A percentile compares a stretch with the other conserved stretches of the same genome.
Evolutionary conservation across 1,140 invertebrate genomes (phyloP).

Genomic region (Anadara kagoshimensis): DNA sequence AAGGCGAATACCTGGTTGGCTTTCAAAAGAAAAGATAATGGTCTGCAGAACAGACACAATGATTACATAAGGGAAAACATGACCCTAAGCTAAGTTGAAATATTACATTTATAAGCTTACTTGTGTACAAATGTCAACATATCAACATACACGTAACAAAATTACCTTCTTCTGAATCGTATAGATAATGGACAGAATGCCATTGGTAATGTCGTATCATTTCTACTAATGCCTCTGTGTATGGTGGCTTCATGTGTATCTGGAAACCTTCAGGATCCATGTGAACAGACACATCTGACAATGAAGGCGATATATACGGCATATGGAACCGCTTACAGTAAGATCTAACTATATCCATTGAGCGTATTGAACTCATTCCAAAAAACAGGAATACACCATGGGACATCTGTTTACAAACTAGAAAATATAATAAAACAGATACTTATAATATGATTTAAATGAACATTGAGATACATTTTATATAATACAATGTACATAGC

Average conservation of each 20-base stretch:
- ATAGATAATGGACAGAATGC: slow-evolving; percentile 94
- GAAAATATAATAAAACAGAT: slow-evolving; percentile 66
- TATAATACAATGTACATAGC: no score
- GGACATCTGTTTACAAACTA: slow-evolving; percentile 95
- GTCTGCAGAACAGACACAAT: no score
- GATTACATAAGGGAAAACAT: no score
- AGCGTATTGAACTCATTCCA: slow-evolving; percentile 91
- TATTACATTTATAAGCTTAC: no score
- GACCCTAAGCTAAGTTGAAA: no score
- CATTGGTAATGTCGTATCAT: slow-evolving; percentile 92
- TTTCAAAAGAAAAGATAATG: no score
- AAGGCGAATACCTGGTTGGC: no score
- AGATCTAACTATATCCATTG: slow-evolving; percentile 94
- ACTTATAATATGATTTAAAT: no score
- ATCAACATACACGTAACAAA: no score
- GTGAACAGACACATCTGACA: slow-evolving; percentile 11
- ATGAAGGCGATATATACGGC: slow-evolving; percentile 85
- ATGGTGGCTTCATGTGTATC: slow-evolving; percentile 88
- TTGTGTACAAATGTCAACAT: no score
- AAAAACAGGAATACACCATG: slow-evolving; percentile 92
- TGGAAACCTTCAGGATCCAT: slow-evolving; percentile 36
- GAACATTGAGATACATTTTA: no score
- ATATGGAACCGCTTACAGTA: slow-evolving; percentile 97
- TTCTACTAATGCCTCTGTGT: slow-evolving; percentile 93
- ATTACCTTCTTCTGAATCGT: slow-evolving; percentile 96